Conservation (phyloP, 53 echinoderm and acorn worm species). For the Holothuria scabra region DNA sequence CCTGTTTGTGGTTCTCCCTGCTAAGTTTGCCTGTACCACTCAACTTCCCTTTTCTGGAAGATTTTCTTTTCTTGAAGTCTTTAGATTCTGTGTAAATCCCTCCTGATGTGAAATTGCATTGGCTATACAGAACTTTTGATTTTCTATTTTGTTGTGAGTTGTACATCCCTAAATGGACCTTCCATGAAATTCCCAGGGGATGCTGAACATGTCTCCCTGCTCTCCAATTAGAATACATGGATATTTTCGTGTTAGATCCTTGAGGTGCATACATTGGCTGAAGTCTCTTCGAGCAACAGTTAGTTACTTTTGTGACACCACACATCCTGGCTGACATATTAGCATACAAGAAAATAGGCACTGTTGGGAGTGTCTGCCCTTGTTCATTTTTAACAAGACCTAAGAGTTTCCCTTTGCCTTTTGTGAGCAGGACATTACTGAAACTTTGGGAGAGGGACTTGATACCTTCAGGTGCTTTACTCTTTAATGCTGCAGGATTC, state of each 20-base stretch:
- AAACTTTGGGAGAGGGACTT: slow-evolving; percentile 14
- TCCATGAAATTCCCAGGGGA: slow-evolving; percentile 94
- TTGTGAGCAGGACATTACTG: slow-evolving; percentile 30
- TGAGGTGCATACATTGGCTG: slow-evolving; percentile 99
- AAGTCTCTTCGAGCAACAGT: slow-evolving; percentile 77
- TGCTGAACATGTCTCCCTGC: slow-evolving; percentile 72
- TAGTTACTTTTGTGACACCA: slow-evolving; percentile 77
- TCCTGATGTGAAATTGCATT: slow-evolving; percentile 68
- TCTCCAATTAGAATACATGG: slow-evolving; percentile 99
- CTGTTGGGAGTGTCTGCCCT: slow-evolving; percentile 29
- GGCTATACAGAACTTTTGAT: slow-evolving; percentile 56
- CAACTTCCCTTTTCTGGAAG: neutral
- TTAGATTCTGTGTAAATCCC: slow-evolving; percentile 93
- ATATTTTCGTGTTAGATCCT: slow-evolving; percentile 77
- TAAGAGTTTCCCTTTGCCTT: slow-evolving; percentile 5
- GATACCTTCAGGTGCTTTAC: neutral
- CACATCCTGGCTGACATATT: slow-evolving; percentile 72
- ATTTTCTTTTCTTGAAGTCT: slow-evolving; percentile 47
- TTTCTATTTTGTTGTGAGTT: slow-evolving; percentile 78
- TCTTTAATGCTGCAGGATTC: neutral
- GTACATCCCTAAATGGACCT: slow-evolving; percentile 83
- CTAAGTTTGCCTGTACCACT: neutral
- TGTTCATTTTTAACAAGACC: slow-evolving; percentile 47
- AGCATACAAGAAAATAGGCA: slow-evolving; percentile 67
- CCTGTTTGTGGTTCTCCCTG: neutral